Evolutionary conservation across 1,140 invertebrate species (phyloP).

Genomic region (Anastrepha ludens): DNA sequence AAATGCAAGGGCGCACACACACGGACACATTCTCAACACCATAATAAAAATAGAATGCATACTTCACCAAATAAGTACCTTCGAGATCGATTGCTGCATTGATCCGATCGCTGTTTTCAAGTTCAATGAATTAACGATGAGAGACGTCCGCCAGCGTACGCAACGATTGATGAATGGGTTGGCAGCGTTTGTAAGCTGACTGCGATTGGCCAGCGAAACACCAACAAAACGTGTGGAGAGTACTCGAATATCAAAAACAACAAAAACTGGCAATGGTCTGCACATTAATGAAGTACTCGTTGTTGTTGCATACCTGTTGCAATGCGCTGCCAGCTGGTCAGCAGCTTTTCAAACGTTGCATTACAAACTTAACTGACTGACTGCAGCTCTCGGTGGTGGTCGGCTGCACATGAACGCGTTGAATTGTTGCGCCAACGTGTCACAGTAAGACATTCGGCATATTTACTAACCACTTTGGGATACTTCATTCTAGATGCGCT

Average conservation of each 20-base stretch:
- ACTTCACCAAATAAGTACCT: background rate
- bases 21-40: background rate
- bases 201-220: background rate
- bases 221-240: background rate
- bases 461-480: slow-evolving; percentile 35
- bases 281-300: background rate
- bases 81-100: background rate
- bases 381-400: too few species aligned
- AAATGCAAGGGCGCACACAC: background rate
- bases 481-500: background rate
- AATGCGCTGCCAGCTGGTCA: background rate
- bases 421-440: background rate
- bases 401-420: background rate
- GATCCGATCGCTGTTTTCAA: background rate
- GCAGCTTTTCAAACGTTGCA: background rate
- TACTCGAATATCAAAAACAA: background rate
- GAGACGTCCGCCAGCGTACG: background rate
- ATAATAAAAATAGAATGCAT: background rate
- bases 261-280: background rate
- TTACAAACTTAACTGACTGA: too few species aligned
- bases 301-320: background rate
- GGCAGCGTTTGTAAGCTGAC: background rate
- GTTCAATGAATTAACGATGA: slow-evolving; percentile 1
- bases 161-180: slow-evolving; percentile 37
- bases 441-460: background rate